Base-by-base conservation (phyloP, 2,113 vertebrate genomes). In the Eurystomus gularis region DNA sequence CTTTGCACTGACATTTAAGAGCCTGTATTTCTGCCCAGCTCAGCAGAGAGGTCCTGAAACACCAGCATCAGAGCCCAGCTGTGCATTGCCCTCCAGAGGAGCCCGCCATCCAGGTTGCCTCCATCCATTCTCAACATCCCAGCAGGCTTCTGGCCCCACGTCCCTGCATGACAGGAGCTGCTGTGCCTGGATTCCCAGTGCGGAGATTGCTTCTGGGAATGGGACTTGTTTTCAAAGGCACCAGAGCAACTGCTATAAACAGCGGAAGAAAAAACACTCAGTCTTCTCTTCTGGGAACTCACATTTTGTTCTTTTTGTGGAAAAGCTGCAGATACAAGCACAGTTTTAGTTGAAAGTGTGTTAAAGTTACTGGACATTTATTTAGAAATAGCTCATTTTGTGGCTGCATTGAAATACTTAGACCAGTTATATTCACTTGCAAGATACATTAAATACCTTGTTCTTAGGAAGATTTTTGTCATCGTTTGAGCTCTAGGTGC, bases 161-260 rank as follows among this genome's bases (percentile, higher is more conserved):
- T 29, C 52, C 76, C 17, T 24, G 4, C 3, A 3, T 68, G 23
- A 66, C 0, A 1, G 48, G 71, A 95, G 73, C 71, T 85, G 55
- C 79, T 61, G 54, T 76, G 84, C 37, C 69, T 5, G 14, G 18
- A 37, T 88, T 94, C 72, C 78, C 55, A 49, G 57, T 23, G 20
- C 6, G 1, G 66, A 40, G 49, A 25, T 54, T 44, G 33, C 64
- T 92, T 61, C 82, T 96, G 90, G 93, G 92, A 90, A 86, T 1
- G 4, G 85, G 51, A 28, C 58, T 88, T 95, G 88, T 94, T 94
- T 94, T 49, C 46, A 83, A 37, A 90, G 71, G 82, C 80, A 86
- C 88, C 83, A 93, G 72, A 93, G 88, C 88, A 92, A 91, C 86
- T 18, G 44, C 60, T 86, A 68, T 94, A 77, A 95, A 92, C 76